These are phyloP conservation scores for Ips typographus DNA, from an alignment of 1,140 invertebrate genomes.

Conservation along the genomic window DNA sequence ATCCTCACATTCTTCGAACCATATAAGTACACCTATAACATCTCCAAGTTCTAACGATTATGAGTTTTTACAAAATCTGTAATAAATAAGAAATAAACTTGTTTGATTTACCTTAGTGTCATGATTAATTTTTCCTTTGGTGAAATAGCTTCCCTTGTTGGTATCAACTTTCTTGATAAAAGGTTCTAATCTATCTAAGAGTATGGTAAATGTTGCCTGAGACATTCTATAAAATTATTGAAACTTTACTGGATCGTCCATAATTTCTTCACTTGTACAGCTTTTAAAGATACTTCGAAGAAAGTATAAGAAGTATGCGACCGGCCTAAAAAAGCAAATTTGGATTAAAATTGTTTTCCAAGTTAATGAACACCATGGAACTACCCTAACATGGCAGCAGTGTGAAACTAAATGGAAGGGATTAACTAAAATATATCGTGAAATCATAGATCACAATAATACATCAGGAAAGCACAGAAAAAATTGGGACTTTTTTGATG, in stretches of 20 bases:
- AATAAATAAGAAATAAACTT: conserved; percentile 7
- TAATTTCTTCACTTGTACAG: conserved; percentile 19
- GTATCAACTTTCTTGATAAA: conserved; percentile 1
- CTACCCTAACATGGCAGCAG: no score
- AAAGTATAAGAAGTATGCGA: background rate
- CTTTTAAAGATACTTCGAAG: conserved; percentile 13
- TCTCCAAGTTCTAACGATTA: conserved; percentile 11
- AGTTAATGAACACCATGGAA: no score
- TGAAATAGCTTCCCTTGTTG: conserved; percentile 11
- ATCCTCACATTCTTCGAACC: background rate
- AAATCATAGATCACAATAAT: no score
- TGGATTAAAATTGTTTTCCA: no score
- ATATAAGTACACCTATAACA: conserved; percentile 2
- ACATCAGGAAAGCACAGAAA: no score
- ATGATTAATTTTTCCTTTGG: conserved; percentile 18
- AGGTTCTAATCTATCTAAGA: no score
- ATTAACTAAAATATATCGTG: no score
- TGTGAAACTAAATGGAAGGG: no score
- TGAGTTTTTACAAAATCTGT: conserved; percentile 8
- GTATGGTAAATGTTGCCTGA: background rate
- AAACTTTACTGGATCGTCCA: conserved; percentile 11
- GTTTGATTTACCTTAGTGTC: conserved; percentile 1
- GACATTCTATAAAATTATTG: conserved; percentile 23
- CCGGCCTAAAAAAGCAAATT: no score
- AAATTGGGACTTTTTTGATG: no score